Base-by-base conservation (phyloP, 2,113 vertebrate species). In the Isichthys henryi region DNA sequence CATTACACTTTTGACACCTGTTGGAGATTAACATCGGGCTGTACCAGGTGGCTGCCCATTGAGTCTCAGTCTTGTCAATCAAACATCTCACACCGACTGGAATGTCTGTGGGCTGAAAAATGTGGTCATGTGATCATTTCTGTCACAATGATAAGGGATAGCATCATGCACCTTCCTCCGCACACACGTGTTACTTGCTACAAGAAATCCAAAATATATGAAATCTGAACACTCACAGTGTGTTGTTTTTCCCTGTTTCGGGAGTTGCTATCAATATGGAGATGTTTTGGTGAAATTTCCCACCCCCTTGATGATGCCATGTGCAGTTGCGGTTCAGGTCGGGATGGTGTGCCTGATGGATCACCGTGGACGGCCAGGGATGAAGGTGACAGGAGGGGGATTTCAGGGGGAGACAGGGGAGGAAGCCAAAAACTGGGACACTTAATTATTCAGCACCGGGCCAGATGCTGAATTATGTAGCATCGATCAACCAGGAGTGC, bases 401-500 rank as follows among this genome's bases (percentile, higher is more conserved):
- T 52, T 13, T 10, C 10, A 11, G 15, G 19, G 90, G 90, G 84
- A 86, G 80, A 86, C 43, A 50, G 88, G 43, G 80, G 17, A 86
- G 48, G 84, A 84, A 74, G 86, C 31, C 39, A 35, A n/a, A n/a
- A 90, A 70, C 90, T 45, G 53, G 45, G 88, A 56, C 88, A 48
- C 53, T 74, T 84, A 85, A 86, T 91, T 85, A 31, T 86, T 91
- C 53, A 74, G 86, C 62, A 88, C 31, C 27, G 13, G 89, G 77
- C 85, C 39, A n/a, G 74, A 31, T 74, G 49, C 87, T 52, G 87
- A 85, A 90, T 90, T 39, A 91, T 92, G 91, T 92, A 21, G 88
- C 91, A 93, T 94, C 90, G 94, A 94, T 92, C 90, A 87, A 23
- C 31, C 48, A 87, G 87, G 92, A 90, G 91, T 13, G 35, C 88